Base-by-base conservation (phyloP, 2,797 vertebrate species). In the Valencia hispanica region DNA sequence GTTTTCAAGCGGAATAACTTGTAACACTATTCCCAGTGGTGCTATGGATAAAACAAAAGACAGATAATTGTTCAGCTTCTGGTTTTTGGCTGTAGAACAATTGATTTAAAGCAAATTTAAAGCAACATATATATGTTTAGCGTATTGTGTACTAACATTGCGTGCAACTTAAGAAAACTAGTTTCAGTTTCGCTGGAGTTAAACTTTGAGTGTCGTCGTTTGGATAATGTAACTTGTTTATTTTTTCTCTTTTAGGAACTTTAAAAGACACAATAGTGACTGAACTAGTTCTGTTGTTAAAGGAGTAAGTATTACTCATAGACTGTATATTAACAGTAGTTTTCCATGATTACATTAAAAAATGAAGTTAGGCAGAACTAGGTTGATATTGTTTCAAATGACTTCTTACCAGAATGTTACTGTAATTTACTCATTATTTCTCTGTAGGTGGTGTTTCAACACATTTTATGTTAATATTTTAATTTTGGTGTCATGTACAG, bases 221-320 rank as follows among this genome's bases (percentile, higher is more conserved):
- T 66, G 9, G 22, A n/a, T 30, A 2, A 39, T 9, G n/a, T 68
- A 39, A 68, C n/a, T 43, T 20, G 5, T 39, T 18, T 22, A 18
- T 15, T 22, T 17, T 18, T 36, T 76, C 30, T 61, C 7, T 70
- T 55, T 61, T 8, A 70, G 75, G 30, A 30, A 20, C 10, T 47
- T 39, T 69, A 0, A 61, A 4, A 59, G 75, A 77, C 12, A 18
- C n/a, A 30, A 20, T 77, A 6, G 11, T 77, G 75, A 43, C 61
- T 1, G 9, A 70, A 10, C 53, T 45, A 14, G 27, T 34, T 15
- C 0, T 12, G 41, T 45, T 77, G 75, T 57, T 77, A 48, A 59
- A 61, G 17, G 5, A 77, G 75, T 77, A 61, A 77, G 75, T 77
- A 70, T 43, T 18, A 32, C 59, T 2, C n/a, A n/a, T n/a, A n/a